Evolutionary conservation across 2,888 invertebrate species (phyloP), one percentile per base, ranked within the genome.

Genomic region (Lottia scabra): DNA sequence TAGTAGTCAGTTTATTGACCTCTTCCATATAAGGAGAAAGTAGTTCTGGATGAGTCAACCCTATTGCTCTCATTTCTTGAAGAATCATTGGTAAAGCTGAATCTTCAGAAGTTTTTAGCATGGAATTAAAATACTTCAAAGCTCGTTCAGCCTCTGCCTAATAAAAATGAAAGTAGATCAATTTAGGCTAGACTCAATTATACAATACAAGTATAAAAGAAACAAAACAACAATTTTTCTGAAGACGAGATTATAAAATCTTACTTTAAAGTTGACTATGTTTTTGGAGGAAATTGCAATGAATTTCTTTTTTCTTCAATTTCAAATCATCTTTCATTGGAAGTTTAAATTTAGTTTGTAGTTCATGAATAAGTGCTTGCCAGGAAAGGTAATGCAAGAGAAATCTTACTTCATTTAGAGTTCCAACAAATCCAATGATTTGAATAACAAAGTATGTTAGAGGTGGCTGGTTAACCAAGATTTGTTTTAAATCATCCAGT

Each of bases 101-200:
- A 80, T 94, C 91, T 88, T 95, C 95, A 10, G 93, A 93, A 78
- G 92, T 92, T 71, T 93, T 92, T 80, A 96, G 91, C 82, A 94
- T 93, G 86, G 94, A 93, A 80, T 95, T 91, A 72, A 96, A 93
- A 90, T 95, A 96, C 90, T 94, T 94, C 78, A 96, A 89, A 10
- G 95, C 95, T 84, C 94, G 94, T 86, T 94, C 94, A 0, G 95
- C 96, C 74, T 93, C 93, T 77, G 94, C 94, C 94, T 95, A 84
- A 63, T 88, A 81, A 65, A 77, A 4, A 67, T 44, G 68, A 43
- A 45, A 26, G 16, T 30, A 63, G n/a, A 63, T 4, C n/a, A 56
- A 8, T 67, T 38, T 38, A 1, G 1, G 1, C 38, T 38, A 5
- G 3, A 8, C 8, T 6, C 10, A 38, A 2, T 4, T 30, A 30